Percentiles rank a stretch among this genome's conserved stretches.
phyloP scores from a whole-genome alignment of 2,113 vertebrate genomes.

The Megalops atlanticus region DNA sequence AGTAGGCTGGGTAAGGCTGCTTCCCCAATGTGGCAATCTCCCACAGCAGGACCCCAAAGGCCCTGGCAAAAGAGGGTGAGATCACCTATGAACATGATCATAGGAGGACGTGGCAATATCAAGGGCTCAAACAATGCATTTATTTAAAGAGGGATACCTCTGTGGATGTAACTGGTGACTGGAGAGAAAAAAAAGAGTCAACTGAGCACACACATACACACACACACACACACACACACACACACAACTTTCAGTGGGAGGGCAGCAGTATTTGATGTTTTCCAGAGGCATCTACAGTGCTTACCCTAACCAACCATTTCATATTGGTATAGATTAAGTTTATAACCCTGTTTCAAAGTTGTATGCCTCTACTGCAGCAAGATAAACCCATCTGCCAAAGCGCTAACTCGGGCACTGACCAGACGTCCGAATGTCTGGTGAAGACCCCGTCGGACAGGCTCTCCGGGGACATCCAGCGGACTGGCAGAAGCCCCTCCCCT shows the following conservation, averaged over 20 bases:
- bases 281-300: no score
- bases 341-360: background rate
- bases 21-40: conserved; percentile 74
- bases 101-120: background rate
- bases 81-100: conserved; percentile 15
- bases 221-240: background rate
- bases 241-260: no score
- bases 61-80: conserved; percentile 53
- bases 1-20: conserved; percentile 74
- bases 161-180: no score
- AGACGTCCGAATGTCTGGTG: conserved; percentile 73
- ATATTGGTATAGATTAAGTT: no score
- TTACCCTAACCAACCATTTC: no score
- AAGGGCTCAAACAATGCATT: background rate
- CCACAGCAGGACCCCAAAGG: conserved; percentile 76
- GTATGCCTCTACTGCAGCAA: background rate
- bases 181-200: no score
- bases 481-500: conserved; percentile 75
- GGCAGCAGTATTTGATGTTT: no score
- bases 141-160: background rate
- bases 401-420: conserved; percentile 57
- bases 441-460: conserved; percentile 78
- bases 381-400: background rate
- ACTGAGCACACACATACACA: conserved; percentile 24
- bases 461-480: conserved; percentile 80